phyloP scores from a whole-genome alignment of 1,140 invertebrate genomes.

The Pollicipes pollicipes region DNA sequence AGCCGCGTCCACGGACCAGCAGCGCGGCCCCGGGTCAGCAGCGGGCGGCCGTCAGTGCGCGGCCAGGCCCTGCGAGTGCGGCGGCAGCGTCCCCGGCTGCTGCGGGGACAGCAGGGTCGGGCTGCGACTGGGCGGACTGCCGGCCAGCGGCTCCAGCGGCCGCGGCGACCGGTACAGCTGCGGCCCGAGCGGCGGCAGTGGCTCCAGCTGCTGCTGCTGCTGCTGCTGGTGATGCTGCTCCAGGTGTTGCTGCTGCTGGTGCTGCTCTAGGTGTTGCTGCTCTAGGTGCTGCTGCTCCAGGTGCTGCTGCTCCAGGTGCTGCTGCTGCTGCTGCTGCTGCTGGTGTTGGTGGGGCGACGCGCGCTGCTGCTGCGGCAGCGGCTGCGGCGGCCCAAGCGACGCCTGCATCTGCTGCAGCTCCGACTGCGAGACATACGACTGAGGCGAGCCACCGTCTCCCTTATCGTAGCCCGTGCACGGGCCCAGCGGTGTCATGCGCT shows the following conservation, averaged over 20 bases:
- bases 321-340: neutral
- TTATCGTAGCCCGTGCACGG: slow-evolving; percentile 17
- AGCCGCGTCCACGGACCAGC: too few species aligned
- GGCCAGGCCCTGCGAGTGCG: slow-evolving; percentile 46
- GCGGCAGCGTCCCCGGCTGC: neutral
- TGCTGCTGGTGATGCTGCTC: slow-evolving; percentile 2
- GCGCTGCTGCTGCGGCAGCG: neutral
- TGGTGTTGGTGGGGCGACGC: neutral
- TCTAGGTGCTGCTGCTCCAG: too few species aligned
- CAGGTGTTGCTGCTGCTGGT: slow-evolving; percentile 11
- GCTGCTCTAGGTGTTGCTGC: too few species aligned
- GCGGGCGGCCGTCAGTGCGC: slow-evolving; percentile 66
- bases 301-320: neutral
- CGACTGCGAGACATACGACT: slow-evolving; percentile 10
- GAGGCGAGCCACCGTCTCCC: slow-evolving; percentile 9
- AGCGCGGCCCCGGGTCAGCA: too few species aligned
- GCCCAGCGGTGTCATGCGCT: slow-evolving; percentile 84
- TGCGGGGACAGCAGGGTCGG: slow-evolving; percentile 57
- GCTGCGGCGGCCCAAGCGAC: neutral
- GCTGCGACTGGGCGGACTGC: slow-evolving; percentile 34
- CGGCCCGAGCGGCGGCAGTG: neutral
- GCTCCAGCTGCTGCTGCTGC: neutral
- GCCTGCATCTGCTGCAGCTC: neutral
- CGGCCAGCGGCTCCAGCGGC: slow-evolving; percentile 44
- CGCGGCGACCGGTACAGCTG: slow-evolving; percentile 15